A percentile compares a stretch with the other conserved stretches of the same genome.
Conservation (phyloP, 2,113 vertebrate species). For the Osmerus mordax region DNA sequence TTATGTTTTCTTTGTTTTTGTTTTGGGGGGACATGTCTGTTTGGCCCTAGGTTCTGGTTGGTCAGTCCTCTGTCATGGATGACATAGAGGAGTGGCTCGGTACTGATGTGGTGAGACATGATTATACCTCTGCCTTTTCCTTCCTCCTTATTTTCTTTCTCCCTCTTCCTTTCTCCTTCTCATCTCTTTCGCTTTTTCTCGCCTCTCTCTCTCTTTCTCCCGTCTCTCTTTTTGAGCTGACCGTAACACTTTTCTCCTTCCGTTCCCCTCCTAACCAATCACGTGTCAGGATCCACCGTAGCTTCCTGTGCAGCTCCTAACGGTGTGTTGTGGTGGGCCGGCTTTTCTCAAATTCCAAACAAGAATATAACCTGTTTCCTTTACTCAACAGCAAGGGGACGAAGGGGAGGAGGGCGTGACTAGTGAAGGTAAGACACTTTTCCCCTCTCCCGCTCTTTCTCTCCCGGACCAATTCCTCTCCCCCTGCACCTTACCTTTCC, state of each 20-base stretch:
- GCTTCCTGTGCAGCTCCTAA: neutral
- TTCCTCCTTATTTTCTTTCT: constrained; percentile 57
- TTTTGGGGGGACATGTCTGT: constrained; percentile 67
- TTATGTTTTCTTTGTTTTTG: constrained; percentile 76
- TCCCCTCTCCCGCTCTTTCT: neutral
- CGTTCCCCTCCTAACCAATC: constrained; percentile 12
- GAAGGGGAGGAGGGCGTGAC: constrained; percentile 95
- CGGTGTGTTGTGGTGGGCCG: neutral
- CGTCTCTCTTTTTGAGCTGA: neutral
- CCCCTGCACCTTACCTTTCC: neutral
- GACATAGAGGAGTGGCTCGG: constrained; percentile 99
- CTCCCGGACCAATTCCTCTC: neutral
- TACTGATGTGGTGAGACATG: constrained; percentile 95
- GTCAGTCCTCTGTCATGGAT: constrained; percentile 98
- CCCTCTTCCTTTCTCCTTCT: constrained; percentile 10
- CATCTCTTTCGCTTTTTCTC: neutral
- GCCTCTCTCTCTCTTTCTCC: neutral
- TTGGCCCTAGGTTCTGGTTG: constrained; percentile 83
- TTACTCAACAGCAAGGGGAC: constrained; percentile 81
- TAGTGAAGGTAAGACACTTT: constrained; percentile 83
- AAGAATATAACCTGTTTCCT: neutral
- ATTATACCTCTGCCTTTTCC: too few species aligned
- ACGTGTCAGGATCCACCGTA: neutral
- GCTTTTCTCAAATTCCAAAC: neutral
- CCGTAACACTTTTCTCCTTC: constrained; percentile 12